Conservation (phyloP, 2,888 invertebrate genomes). For the Scaptomyza polygonia region DNA sequence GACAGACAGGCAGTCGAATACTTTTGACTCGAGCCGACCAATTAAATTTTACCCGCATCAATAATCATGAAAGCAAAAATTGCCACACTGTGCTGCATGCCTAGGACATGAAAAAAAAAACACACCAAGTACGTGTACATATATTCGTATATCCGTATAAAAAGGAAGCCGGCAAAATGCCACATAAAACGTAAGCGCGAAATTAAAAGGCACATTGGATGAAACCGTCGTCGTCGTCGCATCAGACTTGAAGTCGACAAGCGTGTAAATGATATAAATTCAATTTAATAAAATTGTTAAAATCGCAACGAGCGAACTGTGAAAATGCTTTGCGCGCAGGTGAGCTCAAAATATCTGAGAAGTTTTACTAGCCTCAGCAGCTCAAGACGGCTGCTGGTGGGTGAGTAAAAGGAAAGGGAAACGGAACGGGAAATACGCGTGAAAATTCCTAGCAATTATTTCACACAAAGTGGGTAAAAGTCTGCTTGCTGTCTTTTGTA, state of each 20-base stretch:
- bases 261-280: conserved; percentile 84
- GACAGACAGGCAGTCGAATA: conserved; percentile 29
- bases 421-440: conserved; percentile 76
- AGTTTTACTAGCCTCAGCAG: conserved; percentile 49
- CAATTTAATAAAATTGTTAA: conserved; percentile 84
- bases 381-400: conserved; percentile 4
- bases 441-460: conserved; percentile 81
- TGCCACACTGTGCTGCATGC: conserved; percentile 52
- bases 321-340: conserved; percentile 79
- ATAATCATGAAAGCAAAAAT: conserved; percentile 82
- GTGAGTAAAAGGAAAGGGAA: conserved; percentile 11
- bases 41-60: conserved; percentile 82
- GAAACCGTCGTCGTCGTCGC: conserved; percentile 30
- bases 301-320: conserved; percentile 80
- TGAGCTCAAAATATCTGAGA: conserved; percentile 75
- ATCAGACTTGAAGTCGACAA: conserved; percentile 73
- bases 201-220: conserved; percentile 65
- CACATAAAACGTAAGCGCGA: conserved; percentile 74
- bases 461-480: conserved; percentile 70
- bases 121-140: conserved; percentile 18
- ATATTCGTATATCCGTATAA: conserved; percentile 28
- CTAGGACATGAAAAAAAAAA: conserved; percentile 35
- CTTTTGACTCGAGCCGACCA: conserved; percentile 66
- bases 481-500: conserved; percentile 19
- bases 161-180: conserved; percentile 59